Base-by-base conservation (phyloP, 1,140 invertebrate genomes). In the Acromyrmex charruanus region DNA sequence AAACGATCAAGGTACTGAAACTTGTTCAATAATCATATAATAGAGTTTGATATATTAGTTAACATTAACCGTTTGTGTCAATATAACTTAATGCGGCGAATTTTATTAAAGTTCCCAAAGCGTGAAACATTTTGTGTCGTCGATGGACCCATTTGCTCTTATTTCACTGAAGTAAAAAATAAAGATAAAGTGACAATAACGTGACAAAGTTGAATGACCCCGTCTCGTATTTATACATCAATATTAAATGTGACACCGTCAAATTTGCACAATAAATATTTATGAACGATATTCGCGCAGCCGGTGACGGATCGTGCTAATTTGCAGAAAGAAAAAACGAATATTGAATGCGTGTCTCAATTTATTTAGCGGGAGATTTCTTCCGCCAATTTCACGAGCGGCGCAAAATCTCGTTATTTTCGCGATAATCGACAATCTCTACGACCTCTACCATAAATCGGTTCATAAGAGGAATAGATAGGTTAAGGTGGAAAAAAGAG, bases 301-400 rank as follows among this genome's bases (percentile, higher is more conserved):
- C 44, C 14, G 12, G 12, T 2, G 25, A 2, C 16, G 14, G 21
- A 21, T 58, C 31, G 28, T 7, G 25, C 18, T 74, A 72, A 82
- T n/a, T n/a, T 10, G 9, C 53, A n/a, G 49, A 55, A 82, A 74
- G 28, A 9, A 74, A 74, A 61, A 72, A 49, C 25, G 35, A 74
- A 59, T 58, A 44, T 21, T 16, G 53, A 44, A 59, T n/a, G 12
- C 16, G 6, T 35, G 4, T 21, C 9, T 49, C 18, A 14, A 82
- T 82, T 82, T 82, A 82, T 72, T 49, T 39, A 74, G 39, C 53
- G 49, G 1, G 9, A 21, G 55, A 61, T 82, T 82, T 82, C 79
- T 74, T 31, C 44, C 35, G 68, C 12, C 49, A 18, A 49, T 49
- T 74, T 74, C 16, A 82, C n/a, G 63, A 25, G 18, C 68, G 39